phyloP scores from a whole-genome alignment of 2,888 invertebrate species.

The Watsonalla binaria region DNA sequence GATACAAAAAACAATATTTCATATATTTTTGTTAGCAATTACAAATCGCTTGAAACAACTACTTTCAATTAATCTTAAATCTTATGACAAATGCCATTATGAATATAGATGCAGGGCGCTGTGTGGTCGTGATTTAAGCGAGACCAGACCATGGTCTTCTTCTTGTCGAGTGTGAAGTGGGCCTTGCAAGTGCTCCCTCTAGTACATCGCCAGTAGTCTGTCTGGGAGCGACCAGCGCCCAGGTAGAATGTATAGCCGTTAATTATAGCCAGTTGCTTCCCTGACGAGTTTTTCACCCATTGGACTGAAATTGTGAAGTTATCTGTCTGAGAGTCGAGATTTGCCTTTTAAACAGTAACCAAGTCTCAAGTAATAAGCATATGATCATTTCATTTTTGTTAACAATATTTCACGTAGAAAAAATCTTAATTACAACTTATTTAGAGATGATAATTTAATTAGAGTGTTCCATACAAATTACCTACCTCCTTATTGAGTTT shows the following conservation, averaged over 20 bases:
- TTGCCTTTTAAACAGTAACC: no score
- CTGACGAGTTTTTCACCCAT: conserved; percentile 13
- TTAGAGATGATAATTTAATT: no score
- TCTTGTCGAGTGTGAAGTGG: conserved; percentile 9
- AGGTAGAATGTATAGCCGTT: conserved; percentile 18
- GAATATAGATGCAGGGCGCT: conserved; percentile 15
- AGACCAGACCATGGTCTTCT: conserved; percentile 3
- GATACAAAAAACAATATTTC: no score
- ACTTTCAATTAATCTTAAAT: background rate
- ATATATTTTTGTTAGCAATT: no score
- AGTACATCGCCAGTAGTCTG: conserved; percentile 21
- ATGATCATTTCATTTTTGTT: no score
- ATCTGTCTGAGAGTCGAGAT: background rate
- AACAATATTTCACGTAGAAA: no score
- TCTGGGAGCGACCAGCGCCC: conserved; percentile 2
- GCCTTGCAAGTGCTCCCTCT: conserved; percentile 19
- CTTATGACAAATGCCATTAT: conserved; percentile 12
- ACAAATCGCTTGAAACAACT: no score
- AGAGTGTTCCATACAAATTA: no score
- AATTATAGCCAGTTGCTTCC: conserved; percentile 17
- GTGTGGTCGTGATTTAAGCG: conserved; percentile 13
- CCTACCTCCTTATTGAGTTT: no score
- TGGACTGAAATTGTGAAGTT: conserved; percentile 17
- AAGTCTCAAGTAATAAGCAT: no score
- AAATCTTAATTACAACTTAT: no score